A percentile compares a stretch with the other conserved stretches of the same genome.
These are phyloP conservation scores for Cremastobaeus sp. DNA, from an alignment of 2,888 invertebrate genomes.

Conservation along the genomic window DNA sequence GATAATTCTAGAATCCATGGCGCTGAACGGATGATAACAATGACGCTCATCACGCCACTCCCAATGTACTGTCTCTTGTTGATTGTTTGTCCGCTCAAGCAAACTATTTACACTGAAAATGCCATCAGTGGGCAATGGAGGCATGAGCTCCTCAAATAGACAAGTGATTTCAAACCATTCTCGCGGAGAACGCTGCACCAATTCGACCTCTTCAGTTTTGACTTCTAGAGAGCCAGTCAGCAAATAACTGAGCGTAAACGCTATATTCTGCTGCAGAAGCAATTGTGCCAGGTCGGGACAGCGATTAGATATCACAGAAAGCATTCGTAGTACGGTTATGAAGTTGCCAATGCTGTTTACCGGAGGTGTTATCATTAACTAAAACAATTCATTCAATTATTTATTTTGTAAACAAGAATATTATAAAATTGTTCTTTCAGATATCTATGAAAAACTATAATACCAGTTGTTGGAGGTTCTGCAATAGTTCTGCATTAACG, in stretches of 20 bases:
- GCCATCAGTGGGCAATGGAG: constrained; percentile 95
- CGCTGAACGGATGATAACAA: constrained; percentile 93
- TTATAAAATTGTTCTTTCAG: background rate
- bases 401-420: background rate
- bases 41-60: constrained; percentile 98
- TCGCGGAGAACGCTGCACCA: constrained; percentile 94
- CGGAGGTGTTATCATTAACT: constrained; percentile 96
- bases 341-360: constrained; percentile 96
- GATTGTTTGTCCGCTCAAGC: constrained; percentile 86
- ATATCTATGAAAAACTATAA: constrained; percentile 62
- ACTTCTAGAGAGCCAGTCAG: constrained; percentile 91
- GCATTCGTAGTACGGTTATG: constrained; percentile 96
- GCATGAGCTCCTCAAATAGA: constrained; percentile 98
- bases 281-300: constrained; percentile 96
- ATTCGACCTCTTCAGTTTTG: constrained; percentile 85
- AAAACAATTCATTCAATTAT: constrained; percentile 64
- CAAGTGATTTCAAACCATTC: constrained; percentile 98
- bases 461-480: constrained; percentile 94
- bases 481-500: constrained; percentile 92
- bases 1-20: constrained; percentile 94
- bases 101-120: constrained; percentile 96
- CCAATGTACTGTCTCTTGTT: constrained; percentile 91
- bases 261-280: constrained; percentile 95
- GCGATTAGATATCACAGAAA: constrained; percentile 96
- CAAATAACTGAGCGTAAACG: constrained; percentile 95